phyloP scores from a whole-genome alignment of 2,888 invertebrate species.

The Drosophila affinis region DNA sequence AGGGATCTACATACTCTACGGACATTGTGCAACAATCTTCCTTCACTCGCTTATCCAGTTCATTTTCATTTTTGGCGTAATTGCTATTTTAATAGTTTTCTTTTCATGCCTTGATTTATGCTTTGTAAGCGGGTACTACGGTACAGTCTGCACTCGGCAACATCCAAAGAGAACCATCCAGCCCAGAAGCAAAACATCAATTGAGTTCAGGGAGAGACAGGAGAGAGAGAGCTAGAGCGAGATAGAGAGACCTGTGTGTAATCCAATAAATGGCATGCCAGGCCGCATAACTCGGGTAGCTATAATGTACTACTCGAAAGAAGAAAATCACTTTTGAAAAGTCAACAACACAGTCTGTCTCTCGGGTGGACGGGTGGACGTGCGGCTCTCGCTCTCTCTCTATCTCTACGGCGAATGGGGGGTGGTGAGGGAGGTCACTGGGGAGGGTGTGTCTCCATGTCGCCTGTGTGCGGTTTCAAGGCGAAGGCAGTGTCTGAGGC shows the following conservation, averaged over 20 bases:
- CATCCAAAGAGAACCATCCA: background rate
- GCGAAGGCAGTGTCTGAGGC: constrained; percentile 29
- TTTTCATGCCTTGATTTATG: constrained; percentile 51
- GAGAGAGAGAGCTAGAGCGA: background rate
- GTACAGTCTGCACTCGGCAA: constrained; percentile 34
- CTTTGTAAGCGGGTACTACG: constrained; percentile 9
- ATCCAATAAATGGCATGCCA: constrained; percentile 75
- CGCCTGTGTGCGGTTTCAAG: constrained; percentile 60
- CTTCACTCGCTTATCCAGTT: constrained; percentile 24
- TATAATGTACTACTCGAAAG: constrained; percentile 74
- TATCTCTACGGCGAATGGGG: background rate
- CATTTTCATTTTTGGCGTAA: constrained; percentile 50
- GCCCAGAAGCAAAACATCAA: constrained; percentile 29
- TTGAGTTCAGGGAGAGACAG: constrained; percentile 40
- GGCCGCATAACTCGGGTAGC: constrained; percentile 61
- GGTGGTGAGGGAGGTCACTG: constrained; percentile 25
- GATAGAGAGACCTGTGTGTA: constrained; percentile 38
- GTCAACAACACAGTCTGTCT: constrained; percentile 67
- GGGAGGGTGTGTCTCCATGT: constrained; percentile 60
- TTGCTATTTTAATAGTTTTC: constrained; percentile 67
- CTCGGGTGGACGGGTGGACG: background rate
- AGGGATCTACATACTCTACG: constrained; percentile 48
- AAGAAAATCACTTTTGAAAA: constrained; percentile 77
- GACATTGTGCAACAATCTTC: constrained; percentile 23
- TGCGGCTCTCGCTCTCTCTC: constrained; percentile 24